phyloP scores from a whole-genome alignment of 2,113 vertebrate species.

The Anguilla japonica region DNA sequence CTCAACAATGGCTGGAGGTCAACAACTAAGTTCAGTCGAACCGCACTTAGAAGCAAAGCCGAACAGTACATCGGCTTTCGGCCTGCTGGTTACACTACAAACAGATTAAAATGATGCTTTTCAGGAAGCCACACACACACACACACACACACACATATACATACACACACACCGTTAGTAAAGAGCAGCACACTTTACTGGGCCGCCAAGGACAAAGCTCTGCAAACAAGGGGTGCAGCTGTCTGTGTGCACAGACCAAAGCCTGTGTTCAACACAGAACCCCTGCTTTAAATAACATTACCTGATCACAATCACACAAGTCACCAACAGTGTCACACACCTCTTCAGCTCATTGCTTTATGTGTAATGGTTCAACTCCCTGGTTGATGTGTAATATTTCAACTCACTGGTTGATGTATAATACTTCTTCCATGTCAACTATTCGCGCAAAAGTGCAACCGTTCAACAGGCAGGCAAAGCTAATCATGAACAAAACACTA shows the following conservation, averaged over 20 bases:
- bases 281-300: background rate
- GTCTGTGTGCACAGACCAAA: background rate
- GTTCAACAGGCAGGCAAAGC: background rate
- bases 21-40: constrained; percentile 16
- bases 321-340: no score
- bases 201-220: background rate
- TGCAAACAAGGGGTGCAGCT: background rate
- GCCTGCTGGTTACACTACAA: constrained; percentile 12
- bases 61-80: constrained; percentile 8
- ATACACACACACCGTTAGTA: background rate
- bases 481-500: background rate
- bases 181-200: background rate
- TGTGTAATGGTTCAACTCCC: no score
- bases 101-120: background rate
- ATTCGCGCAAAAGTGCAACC: background rate
- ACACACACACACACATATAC: background rate
- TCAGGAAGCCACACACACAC: background rate
- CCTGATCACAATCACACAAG: no score
- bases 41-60: background rate
- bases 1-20: background rate
- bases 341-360: no score
- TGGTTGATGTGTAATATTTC: no score
- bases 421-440: background rate
- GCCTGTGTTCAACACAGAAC: background rate
- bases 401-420: background rate